phyloP scores from a whole-genome alignment of 2,888 invertebrate species.

The Acrocera orbiculus region DNA sequence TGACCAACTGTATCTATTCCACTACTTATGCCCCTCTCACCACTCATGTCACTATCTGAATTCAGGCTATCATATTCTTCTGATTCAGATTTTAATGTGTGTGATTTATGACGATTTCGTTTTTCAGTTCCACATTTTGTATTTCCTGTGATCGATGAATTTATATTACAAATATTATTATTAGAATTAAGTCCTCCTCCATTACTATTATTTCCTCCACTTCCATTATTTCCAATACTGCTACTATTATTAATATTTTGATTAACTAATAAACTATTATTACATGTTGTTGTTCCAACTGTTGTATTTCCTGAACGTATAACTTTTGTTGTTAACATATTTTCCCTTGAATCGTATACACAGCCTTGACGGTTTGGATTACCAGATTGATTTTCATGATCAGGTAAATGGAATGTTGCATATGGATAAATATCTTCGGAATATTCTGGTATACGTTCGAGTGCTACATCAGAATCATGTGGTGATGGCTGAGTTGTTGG shows the following conservation, averaged over 20 bases:
- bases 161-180: constrained; percentile 1
- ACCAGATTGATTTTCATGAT: constrained; percentile 36
- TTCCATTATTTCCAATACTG: constrained; percentile 8
- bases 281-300: not conserved
- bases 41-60: constrained; percentile 36
- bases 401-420: constrained; percentile 40
- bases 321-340: constrained; percentile 15
- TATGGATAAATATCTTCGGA: constrained; percentile 44
- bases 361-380: constrained; percentile 29
- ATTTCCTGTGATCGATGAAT: constrained; percentile 15
- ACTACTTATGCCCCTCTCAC: constrained; percentile 31
- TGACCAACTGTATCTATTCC: constrained; percentile 34
- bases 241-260: not conserved
- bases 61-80: constrained; percentile 40
- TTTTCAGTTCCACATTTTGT: constrained; percentile 23
- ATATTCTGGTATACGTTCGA: constrained; percentile 40
- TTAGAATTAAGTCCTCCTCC: constrained; percentile 9
- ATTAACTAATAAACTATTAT: not conserved
- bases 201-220: constrained; percentile 14
- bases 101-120: constrained; percentile 33
- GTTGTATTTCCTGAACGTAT: not conserved
- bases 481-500: constrained; percentile 31
- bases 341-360: constrained; percentile 22
- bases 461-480: constrained; percentile 26
- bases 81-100: constrained; percentile 37